These are phyloP conservation scores for Solea solea DNA, from an alignment of 2,113 vertebrate genomes.

Conservation along the genomic window DNA sequence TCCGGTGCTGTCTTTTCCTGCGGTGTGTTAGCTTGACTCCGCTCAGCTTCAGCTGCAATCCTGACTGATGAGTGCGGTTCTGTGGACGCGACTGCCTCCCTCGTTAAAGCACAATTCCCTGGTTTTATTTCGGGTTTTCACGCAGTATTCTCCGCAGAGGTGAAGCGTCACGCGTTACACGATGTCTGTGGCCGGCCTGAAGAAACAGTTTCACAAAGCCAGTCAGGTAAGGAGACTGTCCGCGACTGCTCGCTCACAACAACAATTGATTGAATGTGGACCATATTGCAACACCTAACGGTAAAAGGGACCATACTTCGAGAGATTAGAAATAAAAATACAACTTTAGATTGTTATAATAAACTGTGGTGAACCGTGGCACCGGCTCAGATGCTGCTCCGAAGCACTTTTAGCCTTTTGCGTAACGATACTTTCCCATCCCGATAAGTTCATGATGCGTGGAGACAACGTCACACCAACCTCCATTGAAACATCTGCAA, in stretches of 20 bases:
- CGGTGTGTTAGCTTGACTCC: neutral
- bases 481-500: neutral
- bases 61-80: slow-evolving; percentile 33
- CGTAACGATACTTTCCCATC: slow-evolving; percentile 4
- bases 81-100: neutral
- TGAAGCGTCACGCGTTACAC: slow-evolving; percentile 25
- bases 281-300: neutral
- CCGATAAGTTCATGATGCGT: slow-evolving; percentile 3
- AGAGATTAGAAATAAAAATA: no score
- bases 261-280: slow-evolving; percentile 26
- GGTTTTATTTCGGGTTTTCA: neutral
- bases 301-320: neutral
- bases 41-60: slow-evolving; percentile 12
- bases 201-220: slow-evolving; percentile 93
- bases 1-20: neutral
- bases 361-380: neutral
- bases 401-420: neutral
- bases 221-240: slow-evolving; percentile 85
- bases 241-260: slow-evolving; percentile 20
- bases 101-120: neutral
- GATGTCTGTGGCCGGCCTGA: slow-evolving; percentile 91
- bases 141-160: neutral
- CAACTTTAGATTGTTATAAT: neutral
- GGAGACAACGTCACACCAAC: slow-evolving; percentile 13
- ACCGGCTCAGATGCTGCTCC: neutral